Evolutionary conservation across 1,140 invertebrate genomes (phyloP).

Genomic region (Colletes gigas): DNA sequence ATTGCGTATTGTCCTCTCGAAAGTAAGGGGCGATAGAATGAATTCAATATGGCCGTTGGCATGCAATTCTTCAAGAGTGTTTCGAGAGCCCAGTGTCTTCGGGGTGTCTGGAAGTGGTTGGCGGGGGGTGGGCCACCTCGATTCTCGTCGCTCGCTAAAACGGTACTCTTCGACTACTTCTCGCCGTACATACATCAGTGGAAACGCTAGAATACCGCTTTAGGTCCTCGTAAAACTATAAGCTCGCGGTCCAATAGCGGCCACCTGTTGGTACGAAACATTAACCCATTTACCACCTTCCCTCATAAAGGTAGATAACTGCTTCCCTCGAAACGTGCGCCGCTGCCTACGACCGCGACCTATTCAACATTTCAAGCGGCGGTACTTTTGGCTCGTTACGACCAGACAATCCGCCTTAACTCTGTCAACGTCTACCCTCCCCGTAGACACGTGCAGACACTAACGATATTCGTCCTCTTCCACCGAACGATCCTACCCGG

Average conservation of each 20-base stretch:
- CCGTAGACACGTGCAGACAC: no score
- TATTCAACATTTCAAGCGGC: slow-evolving; percentile 29
- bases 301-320: slow-evolving; percentile 75
- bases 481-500: no score
- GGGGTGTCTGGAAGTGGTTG: not conserved
- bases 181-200: slow-evolving; percentile 59
- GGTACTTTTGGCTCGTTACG: not conserved
- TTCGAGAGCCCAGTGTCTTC: not conserved
- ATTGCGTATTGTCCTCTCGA: no score
- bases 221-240: slow-evolving; percentile 77
- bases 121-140: not conserved
- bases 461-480: no score
- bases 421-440: no score
- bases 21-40: no score
- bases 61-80: not conserved
- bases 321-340: slow-evolving; percentile 29
- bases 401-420: not conserved
- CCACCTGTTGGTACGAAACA: slow-evolving; percentile 81
- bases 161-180: slow-evolving; percentile 6
- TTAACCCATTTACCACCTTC: slow-evolving; percentile 79
- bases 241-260: slow-evolving; percentile 76
- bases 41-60: not conserved
- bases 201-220: slow-evolving; percentile 69
- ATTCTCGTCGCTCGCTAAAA: not conserved
- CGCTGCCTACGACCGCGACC: slow-evolving; percentile 29